Percentiles rank a stretch among this genome's conserved stretches.
Conservation (phyloP, 2,797 vertebrate genomes). For the Aeoliscus strigatus region DNA sequence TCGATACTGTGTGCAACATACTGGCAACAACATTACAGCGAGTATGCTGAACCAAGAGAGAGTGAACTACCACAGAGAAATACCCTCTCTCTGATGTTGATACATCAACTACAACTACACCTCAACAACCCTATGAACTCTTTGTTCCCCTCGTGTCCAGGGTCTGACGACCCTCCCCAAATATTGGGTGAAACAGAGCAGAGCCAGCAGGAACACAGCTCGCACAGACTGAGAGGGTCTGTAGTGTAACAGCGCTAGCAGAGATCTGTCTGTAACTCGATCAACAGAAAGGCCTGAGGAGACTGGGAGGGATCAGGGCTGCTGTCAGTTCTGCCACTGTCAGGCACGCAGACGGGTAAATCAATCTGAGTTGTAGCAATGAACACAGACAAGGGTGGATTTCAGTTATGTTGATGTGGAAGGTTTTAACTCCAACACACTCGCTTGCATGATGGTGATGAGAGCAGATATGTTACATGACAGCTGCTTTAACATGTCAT, state of each 20-base stretch:
- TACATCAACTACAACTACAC: constrained; percentile 7
- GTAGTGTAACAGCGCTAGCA: constrained; percentile 50
- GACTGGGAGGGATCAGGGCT: constrained; percentile 22
- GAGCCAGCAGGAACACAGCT: constrained; percentile 43
- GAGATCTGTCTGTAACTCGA: constrained; percentile 51
- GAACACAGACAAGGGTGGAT: constrained; percentile 10
- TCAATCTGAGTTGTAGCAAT: no score
- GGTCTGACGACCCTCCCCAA: constrained; percentile 27
- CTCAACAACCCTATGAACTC: constrained; percentile 23
- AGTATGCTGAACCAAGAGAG: no score
- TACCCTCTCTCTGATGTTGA: constrained; percentile 1
- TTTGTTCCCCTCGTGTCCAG: constrained; percentile 20
- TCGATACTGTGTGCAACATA: no score
- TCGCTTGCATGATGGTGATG: no score
- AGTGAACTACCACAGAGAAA: constrained; percentile 6
- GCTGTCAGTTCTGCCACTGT: constrained; percentile 29
- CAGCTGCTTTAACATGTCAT: no score
- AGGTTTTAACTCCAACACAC: no score
- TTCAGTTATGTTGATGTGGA: no score
- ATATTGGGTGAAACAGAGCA: constrained; percentile 50
- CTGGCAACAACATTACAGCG: no score
- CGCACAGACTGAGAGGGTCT: no score
- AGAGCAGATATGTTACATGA: no score
- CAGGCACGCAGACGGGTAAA: constrained; percentile 17
- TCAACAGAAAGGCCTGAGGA: constrained; percentile 18